These are phyloP conservation scores for Microtus richardsoni DNA, from an alignment of 2,113 vertebrate species.

Conservation along the genomic window DNA sequence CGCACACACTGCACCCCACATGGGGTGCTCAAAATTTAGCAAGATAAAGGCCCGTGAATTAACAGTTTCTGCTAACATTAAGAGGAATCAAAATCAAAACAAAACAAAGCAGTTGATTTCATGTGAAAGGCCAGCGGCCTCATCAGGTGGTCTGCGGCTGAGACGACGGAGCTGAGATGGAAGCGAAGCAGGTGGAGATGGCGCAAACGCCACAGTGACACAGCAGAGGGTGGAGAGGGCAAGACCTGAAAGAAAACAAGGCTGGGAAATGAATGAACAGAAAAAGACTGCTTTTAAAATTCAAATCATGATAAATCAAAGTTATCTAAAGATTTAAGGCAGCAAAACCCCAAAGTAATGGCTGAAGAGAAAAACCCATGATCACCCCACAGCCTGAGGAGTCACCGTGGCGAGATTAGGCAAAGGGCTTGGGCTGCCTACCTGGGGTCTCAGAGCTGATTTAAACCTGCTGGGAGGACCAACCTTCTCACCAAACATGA, in stretches of 20 bases:
- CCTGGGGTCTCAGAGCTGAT: accelerated
- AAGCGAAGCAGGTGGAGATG: constrained; percentile 94
- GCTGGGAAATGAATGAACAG: constrained; percentile 90
- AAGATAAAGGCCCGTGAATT: constrained; percentile 81
- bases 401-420: constrained; percentile 1
- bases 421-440: accelerated
- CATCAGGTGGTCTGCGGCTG: constrained; percentile 89
- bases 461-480: background rate
- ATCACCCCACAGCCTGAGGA: constrained; percentile 69
- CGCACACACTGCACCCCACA: constrained; percentile 27
- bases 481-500: background rate
- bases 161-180: constrained; percentile 95
- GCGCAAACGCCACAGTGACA: constrained; percentile 92
- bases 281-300: constrained; percentile 84
- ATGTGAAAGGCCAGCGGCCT: constrained; percentile 86
- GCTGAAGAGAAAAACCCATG: constrained; percentile 69
- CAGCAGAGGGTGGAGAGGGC: constrained; percentile 93
- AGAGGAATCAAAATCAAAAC: constrained; percentile 78
- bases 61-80: constrained; percentile 83
- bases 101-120: constrained; percentile 88
- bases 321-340: constrained; percentile 78
- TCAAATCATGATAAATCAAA: constrained; percentile 83
- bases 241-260: constrained; percentile 96
- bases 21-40: constrained; percentile 76
- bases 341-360: constrained; percentile 27